Percentiles rank a stretch among this genome's conserved stretches.
These are phyloP conservation scores for Pelagia noctiluca DNA, from an alignment of 30 jellyfish, hydroid and myxozoan species.

Conservation along the genomic window DNA sequence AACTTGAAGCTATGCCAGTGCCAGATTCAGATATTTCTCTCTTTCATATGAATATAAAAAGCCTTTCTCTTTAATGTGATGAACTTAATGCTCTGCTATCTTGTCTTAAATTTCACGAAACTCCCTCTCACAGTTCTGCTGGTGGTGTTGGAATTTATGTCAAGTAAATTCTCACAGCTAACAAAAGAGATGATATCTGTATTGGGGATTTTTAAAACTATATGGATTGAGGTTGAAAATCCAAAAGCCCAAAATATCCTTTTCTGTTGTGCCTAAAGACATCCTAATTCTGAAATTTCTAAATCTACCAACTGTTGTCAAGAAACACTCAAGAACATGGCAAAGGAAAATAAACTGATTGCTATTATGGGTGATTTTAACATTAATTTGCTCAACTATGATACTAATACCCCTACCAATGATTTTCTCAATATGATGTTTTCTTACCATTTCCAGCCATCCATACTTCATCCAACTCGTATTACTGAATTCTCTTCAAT, in stretches of 20 bases:
- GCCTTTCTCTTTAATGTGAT: constrained; percentile 2
- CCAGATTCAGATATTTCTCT: too few species aligned
- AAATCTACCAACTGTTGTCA: constrained; percentile 3
- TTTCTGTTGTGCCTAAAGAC: constrained; percentile 37
- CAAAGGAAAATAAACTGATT: too few species aligned
- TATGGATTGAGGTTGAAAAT: constrained; percentile 25
- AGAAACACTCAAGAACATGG: neutral
- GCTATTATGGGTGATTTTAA: too few species aligned
- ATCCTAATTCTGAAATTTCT: neutral
- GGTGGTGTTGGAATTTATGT: too few species aligned
- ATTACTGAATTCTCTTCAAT: constrained; percentile 32
- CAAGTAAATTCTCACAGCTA: neutral
- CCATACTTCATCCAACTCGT: too few species aligned
- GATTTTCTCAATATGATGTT: constrained; percentile 22
- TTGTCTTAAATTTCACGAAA: neutral
- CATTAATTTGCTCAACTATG: too few species aligned
- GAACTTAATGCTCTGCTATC: constrained; percentile 3
- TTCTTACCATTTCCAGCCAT: constrained; percentile 9
- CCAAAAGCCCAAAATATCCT: constrained; percentile 12
- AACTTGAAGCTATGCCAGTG: neutral
- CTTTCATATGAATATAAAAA: constrained; percentile 10
- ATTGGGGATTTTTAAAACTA: neutral
- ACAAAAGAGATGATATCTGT: neutral
- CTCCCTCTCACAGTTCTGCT: too few species aligned
- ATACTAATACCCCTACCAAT: neutral